Conservation (phyloP, 2,888 invertebrate genomes). For the Caenorhabditis virilis region DNA sequence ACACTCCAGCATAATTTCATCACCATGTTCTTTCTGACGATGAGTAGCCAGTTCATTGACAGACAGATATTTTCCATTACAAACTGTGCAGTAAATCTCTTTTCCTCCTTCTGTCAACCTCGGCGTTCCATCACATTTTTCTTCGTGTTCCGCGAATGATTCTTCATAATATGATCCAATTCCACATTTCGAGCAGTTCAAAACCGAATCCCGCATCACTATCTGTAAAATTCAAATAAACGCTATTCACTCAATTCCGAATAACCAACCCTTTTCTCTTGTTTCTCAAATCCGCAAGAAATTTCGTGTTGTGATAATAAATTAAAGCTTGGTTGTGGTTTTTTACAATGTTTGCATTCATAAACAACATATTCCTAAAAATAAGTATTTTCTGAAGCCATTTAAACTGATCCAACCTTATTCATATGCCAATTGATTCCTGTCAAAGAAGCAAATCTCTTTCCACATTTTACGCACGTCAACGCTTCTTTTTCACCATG, state of each 20-base stretch:
- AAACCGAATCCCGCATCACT: not conserved
- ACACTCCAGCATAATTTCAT: not conserved
- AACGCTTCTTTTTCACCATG: not conserved
- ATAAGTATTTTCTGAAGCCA: too few species aligned
- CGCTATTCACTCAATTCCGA: not conserved
- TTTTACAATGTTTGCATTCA: not conserved
- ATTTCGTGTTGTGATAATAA: not conserved
- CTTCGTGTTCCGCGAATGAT: not conserved
- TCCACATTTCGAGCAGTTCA: not conserved
- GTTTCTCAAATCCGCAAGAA: not conserved
- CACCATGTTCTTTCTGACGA: not conserved
- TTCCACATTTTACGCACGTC: not conserved
- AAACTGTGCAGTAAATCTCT: not conserved
- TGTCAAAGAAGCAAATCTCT: not conserved
- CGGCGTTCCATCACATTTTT: not conserved
- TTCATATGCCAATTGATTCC: not conserved
- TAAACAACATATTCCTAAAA: not conserved
- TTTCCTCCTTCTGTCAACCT: not conserved
- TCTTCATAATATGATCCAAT: not conserved
- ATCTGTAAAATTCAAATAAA: not conserved
- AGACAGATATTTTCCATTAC: not conserved
- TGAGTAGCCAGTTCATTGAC: not conserved
- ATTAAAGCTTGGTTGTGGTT: not conserved
- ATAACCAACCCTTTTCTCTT: not conserved
- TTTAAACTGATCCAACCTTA: too few species aligned